A percentile compares a stretch with the other conserved stretches of the same genome.
Conservation (phyloP, 2,797 vertebrate genomes). For the Mastacembelus armatus region DNA sequence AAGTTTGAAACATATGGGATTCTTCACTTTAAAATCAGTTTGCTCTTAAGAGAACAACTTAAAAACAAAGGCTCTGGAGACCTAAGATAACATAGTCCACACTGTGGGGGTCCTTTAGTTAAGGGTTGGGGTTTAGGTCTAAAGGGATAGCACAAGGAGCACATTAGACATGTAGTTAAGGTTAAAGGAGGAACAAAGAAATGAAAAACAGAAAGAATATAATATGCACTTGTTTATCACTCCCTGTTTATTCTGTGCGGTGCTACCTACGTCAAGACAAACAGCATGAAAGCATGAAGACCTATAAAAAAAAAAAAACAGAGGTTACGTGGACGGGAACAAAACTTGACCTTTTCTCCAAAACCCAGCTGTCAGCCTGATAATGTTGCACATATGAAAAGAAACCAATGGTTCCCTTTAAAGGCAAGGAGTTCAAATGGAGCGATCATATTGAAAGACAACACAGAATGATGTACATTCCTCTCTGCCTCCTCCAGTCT, state of each 20-base stretch:
- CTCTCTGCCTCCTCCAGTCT: slow-evolving; percentile 38
- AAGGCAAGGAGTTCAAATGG: slow-evolving; percentile 71
- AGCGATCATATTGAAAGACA: slow-evolving; percentile 72
- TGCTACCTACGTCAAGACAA: slow-evolving; percentile 21
- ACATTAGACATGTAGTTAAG: neutral
- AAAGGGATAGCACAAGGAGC: neutral
- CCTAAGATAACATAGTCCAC: neutral
- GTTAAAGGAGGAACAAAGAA: neutral
- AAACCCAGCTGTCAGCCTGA: slow-evolving; percentile 68
- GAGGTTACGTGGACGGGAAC: slow-evolving; percentile 52
- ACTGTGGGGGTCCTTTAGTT: neutral
- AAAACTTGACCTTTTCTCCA: slow-evolving; percentile 72
- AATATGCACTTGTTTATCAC: slow-evolving; percentile 1
- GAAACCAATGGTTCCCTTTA: slow-evolving; percentile 64
- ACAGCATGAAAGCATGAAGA: slow-evolving; percentile 32
- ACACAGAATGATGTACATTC: slow-evolving; percentile 64
- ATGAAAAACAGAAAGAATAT: slow-evolving; percentile 13
- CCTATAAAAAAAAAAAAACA: slow-evolving; percentile 51
- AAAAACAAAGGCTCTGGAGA: slow-evolving; percentile 58
- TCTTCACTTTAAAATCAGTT: slow-evolving; percentile 45
- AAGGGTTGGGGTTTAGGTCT: neutral
- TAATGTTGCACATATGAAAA: slow-evolving; percentile 70
- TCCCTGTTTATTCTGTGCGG: slow-evolving; percentile 12
- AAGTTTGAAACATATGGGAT: slow-evolving; percentile 38
- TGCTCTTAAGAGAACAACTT: slow-evolving; percentile 43